Base-by-base conservation (phyloP, 2,888 invertebrate species). In the Meloe dianella region DNA sequence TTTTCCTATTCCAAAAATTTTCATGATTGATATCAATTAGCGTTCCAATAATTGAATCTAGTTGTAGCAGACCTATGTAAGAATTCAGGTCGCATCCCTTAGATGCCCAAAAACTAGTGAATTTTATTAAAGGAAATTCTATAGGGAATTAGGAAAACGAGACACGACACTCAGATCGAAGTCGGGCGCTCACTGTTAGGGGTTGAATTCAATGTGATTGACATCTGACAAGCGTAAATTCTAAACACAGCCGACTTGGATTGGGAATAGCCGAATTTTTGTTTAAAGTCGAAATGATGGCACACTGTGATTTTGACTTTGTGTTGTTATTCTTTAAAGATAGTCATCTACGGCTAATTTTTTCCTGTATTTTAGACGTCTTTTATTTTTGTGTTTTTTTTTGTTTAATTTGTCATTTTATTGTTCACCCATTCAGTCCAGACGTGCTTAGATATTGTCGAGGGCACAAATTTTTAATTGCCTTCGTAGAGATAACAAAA, bases 331-430 rank as follows among this genome's bases (percentile, higher is more conserved):
- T 41, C 2, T 41, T 41, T 17, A 41, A n/a, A n/a, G 41, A 41
- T 41, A 41, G 7, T n/a, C 41, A 41, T 35, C 35, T 35, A 35
- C 35, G 4, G 35, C 35, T 35, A 35, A 35, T 35, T 35, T 35
- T n/a, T 35, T 35, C 35, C 35, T 35, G 35, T 35, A 14, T 35
- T 35, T 35, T 35, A 12, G 35, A 4, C 12, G 10, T 35, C 12
- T 35, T 14, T 17, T n/a, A 5, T 41, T 41, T n/a, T 41, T n/a
- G n/a, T n/a, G n/a, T 41, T 65, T 61, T 74, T 76, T 79, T 80
- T 81, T 80, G 81, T 82, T 82, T 82, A 82, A 82, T 81, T 82
- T 82, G 82, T 82, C 81, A 79, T 82, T 81, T 82, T 82, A 81
- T 82, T 82, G 79, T 81, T 77, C 76, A 77, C 76, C 79, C 78